Evolutionary conservation across 2,113 vertebrate genomes (phyloP).

Genomic region (Climacteris rufus): DNA sequence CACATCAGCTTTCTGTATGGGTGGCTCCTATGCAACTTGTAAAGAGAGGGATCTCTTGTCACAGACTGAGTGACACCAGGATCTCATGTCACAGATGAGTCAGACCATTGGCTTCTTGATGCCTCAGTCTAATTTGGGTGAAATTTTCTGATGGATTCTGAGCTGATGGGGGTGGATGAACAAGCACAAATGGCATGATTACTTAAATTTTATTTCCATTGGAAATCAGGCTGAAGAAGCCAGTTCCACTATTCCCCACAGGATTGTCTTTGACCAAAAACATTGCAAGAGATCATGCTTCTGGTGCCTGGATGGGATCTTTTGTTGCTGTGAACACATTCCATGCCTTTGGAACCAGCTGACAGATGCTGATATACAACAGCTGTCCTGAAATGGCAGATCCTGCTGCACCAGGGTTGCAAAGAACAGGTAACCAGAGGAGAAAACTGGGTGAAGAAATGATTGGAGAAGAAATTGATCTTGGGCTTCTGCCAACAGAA

Average conservation of each 20-base stretch:
- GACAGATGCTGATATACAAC: neutral
- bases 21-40: neutral
- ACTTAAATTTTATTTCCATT: neutral
- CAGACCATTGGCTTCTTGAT: neutral
- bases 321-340: neutral
- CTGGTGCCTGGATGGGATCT: neutral
- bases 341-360: neutral
- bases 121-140: neutral
- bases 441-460: neutral
- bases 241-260: neutral
- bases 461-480: neutral
- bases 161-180: neutral
- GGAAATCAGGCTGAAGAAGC: neutral
- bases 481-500: neutral
- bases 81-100: neutral
- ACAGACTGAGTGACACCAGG: neutral
- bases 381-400: neutral
- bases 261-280: neutral
- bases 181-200: neutral
- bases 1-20: neutral
- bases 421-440: neutral
- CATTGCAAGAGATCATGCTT: neutral
- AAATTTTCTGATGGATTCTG: neutral
- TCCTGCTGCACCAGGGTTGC: accelerated
- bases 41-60: neutral